Evolutionary conservation across 2,113 vertebrate species (phyloP).

Genomic region (Cavia porcellus): DNA sequence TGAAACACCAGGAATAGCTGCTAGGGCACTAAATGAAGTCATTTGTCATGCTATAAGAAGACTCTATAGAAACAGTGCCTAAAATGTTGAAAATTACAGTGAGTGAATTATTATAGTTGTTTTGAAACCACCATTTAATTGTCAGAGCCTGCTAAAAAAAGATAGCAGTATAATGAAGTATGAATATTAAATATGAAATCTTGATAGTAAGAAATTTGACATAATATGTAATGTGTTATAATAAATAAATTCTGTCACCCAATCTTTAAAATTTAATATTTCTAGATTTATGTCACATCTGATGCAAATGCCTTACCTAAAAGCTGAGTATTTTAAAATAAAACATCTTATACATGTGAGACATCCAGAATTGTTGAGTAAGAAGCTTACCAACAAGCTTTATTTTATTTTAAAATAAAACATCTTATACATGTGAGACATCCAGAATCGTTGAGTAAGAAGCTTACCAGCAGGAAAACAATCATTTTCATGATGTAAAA

Average conservation of each 20-base stretch:
- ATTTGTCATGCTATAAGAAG: background rate
- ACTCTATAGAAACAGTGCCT: accelerated
- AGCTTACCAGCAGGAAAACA: background rate
- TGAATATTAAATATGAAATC: background rate
- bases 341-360: background rate
- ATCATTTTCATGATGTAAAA: background rate
- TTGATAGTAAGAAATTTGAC: background rate
- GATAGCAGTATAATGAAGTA: background rate
- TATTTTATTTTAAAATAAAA: background rate
- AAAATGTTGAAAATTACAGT: background rate
- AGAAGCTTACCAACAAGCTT: background rate
- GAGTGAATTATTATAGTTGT: background rate
- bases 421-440: background rate
- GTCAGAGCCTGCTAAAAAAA: background rate
- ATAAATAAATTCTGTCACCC: background rate
- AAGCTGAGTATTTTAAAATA: background rate
- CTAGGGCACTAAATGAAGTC: background rate
- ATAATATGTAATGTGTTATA: background rate
- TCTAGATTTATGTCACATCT: background rate
- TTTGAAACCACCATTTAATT: background rate
- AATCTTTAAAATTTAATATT: background rate
- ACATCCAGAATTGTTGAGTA: background rate
- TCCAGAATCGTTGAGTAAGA: background rate
- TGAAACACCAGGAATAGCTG: background rate
- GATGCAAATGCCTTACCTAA: background rate